Evolutionary conservation across 1,140 invertebrate species (phyloP), one percentile per base, ranked within the genome.

Genomic region (Temnothorax nylanderi): DNA sequence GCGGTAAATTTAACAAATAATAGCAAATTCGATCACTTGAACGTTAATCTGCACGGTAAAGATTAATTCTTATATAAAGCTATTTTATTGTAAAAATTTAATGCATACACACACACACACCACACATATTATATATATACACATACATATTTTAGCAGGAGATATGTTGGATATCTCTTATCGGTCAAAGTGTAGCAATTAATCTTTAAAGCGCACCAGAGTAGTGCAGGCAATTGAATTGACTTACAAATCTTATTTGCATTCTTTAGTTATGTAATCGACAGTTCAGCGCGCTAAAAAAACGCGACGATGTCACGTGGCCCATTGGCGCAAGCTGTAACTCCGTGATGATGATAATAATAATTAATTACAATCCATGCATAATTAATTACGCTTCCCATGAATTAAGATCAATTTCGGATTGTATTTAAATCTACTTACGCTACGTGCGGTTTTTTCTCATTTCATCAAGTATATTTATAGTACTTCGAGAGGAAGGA

Each of bases 211-310:
- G 34, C 34, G 41, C 11, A 16, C 5, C 11, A 26, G 2, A 69
- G 0, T 69, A 69, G 13, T 11, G 7, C 18, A 41, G 41, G 5
- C 11, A 26, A 69, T 26, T 26, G 0, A 44, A 47, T 69, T 69
- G 10, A 69, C 3, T 69, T 69, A 44, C 7, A 44, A 67, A 64
- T 49, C 47, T 69, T 16, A 54, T 69, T 80, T 69, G 32, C n/a
- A 80, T 80, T 18, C 13, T 67, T 69, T 16, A 34, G 37, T 80
- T 80, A 80, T 10, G 2, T 69, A 67, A 80, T 7, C 13, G n/a
- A 49, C 8, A 21, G 21, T 51, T 47, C 10, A 32, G 34, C 18
- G 32, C 2, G n/a, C 13, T 16, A 8, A 69, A 5, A 41, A 37
- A 47, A 3, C 7, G 32, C 44, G 18, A 47, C 21, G 3, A 37